Evolutionary conservation across 1,140 invertebrate genomes (phyloP).

Genomic region (Bombus picipes): DNA sequence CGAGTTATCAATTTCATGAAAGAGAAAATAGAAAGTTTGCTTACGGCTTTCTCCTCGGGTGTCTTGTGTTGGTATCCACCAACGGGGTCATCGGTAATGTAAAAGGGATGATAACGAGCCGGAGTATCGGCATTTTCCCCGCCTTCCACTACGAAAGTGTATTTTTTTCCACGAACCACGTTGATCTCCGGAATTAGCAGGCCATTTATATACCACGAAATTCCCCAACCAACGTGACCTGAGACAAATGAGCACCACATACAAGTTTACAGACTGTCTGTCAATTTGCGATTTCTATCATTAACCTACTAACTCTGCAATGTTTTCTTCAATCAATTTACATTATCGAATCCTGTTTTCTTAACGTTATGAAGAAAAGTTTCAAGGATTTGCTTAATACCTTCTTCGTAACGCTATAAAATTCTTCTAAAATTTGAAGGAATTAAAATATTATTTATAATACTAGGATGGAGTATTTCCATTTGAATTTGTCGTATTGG

Average conservation of each 20-base stretch:
- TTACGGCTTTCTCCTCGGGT: slow-evolving; percentile 90
- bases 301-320: neutral
- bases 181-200: slow-evolving; percentile 96
- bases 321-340: too few relatives aligned
- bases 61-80: slow-evolving; percentile 95
- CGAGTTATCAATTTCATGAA: neutral
- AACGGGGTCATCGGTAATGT: slow-evolving; percentile 96
- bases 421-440: too few relatives aligned
- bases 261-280: neutral
- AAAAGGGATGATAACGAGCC: slow-evolving; percentile 96
- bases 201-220: slow-evolving; percentile 98
- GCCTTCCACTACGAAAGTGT: slow-evolving; percentile 95
- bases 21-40: neutral
- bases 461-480: too few relatives aligned
- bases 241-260: slow-evolving; percentile 33
- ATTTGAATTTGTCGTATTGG: too few relatives aligned
- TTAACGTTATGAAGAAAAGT: neutral
- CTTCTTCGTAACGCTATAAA: too few relatives aligned
- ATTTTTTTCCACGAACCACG: slow-evolving; percentile 93
- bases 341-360: neutral
- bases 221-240: slow-evolving; percentile 96
- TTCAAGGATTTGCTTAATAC: too few relatives aligned
- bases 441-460: too few relatives aligned
- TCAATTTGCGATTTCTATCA: too few relatives aligned
- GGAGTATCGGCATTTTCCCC: slow-evolving; percentile 90